Conservation (phyloP, 2,888 invertebrate species). For the Dicyrtomina minuta region DNA sequence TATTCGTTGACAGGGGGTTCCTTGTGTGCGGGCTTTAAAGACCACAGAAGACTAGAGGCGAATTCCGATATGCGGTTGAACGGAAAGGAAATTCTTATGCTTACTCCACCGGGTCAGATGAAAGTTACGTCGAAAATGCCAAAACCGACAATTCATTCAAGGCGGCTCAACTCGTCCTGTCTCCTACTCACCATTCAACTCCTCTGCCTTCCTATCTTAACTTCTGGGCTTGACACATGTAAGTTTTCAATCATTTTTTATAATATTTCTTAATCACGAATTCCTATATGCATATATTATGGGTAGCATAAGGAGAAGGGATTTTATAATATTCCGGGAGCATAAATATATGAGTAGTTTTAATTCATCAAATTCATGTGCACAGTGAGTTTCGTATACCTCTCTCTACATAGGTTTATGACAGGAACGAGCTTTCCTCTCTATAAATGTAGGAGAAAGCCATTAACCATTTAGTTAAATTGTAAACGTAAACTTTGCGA, state of each 20-base stretch:
- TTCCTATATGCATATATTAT: no score
- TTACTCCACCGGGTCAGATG: conserved; percentile 6
- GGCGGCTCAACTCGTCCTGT: conserved; percentile 9
- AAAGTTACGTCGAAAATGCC: conserved; percentile 23
- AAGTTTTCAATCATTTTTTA: conserved; percentile 29
- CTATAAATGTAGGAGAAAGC: no score
- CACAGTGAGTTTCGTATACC: no score
- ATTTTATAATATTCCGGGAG: no score
- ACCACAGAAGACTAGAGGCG: neutral
- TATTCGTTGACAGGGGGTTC: conserved; percentile 25
- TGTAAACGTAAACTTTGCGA: no score
- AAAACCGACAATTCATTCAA: conserved; percentile 20
- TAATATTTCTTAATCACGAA: no score
- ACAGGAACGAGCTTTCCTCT: no score
- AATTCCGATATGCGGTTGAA: conserved; percentile 5
- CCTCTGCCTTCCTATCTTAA: conserved; percentile 39
- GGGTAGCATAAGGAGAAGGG: conserved; percentile 10
- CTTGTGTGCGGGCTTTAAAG: neutral
- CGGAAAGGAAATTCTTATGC: neutral
- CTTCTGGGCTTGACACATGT: conserved; percentile 47
- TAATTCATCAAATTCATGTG: no score
- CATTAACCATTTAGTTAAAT: no score
- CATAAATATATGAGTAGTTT: no score
- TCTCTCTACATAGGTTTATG: no score
- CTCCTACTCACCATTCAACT: conserved; percentile 27